phyloP scores from a whole-genome alignment of 2,888 invertebrate genomes.

The Baccha elongata region DNA sequence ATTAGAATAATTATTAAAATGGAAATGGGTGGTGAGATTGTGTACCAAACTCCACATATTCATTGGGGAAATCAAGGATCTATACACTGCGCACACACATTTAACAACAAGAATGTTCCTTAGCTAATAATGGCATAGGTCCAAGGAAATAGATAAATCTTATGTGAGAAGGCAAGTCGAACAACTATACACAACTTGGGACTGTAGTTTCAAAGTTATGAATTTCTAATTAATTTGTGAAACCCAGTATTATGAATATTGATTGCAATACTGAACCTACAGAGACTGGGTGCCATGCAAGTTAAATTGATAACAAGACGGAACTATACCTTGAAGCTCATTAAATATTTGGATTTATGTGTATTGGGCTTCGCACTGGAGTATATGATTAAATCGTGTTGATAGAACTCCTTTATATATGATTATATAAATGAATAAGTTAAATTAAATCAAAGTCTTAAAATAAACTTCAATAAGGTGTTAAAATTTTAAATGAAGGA shows the following conservation, averaged over 20 bases:
- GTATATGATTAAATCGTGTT: not conserved
- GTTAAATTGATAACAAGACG: conserved; percentile 42
- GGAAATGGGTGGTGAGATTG: conserved; percentile 6
- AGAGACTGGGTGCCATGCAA: conserved; percentile 16
- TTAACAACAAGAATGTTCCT: conserved; percentile 8
- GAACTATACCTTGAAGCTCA: conserved; percentile 8
- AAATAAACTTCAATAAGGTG: too few relatives aligned
- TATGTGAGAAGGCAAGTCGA: conserved; percentile 14
- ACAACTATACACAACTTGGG: not conserved
- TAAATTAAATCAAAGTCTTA: too few relatives aligned
- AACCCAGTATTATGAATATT: conserved; percentile 58
- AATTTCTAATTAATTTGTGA: conserved; percentile 68
- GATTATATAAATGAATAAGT: not conserved
- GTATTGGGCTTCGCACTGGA: too few relatives aligned
- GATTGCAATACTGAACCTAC: conserved; percentile 38
- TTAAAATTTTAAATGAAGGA: too few relatives aligned
- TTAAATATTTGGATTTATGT: conserved; percentile 11
- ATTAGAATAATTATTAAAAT: conserved; percentile 14
- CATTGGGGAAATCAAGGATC: conserved; percentile 59
- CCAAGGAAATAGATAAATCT: conserved; percentile 61
- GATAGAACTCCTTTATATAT: conserved; percentile 1
- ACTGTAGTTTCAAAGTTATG: conserved; percentile 55
- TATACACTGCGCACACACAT: conserved; percentile 22
- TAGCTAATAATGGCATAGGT: conserved; percentile 54
- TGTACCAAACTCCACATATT: conserved; percentile 10